Conservation (phyloP, 2,797 vertebrate species). For the Sebastiscus tertius region DNA sequence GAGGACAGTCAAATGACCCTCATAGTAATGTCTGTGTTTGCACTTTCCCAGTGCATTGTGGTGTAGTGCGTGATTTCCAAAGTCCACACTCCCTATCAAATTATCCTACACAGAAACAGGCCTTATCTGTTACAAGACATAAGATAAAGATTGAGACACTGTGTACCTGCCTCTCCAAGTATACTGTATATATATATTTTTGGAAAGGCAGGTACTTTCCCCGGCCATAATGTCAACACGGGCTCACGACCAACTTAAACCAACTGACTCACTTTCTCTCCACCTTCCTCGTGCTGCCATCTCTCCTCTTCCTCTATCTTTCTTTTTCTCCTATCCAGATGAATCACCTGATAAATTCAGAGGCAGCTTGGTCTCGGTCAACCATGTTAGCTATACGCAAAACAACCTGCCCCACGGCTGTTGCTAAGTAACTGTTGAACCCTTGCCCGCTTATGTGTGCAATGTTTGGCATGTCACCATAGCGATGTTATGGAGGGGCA, state of each 20-base stretch:
- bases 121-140: slow-evolving; percentile 22
- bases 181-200: not conserved
- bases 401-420: slow-evolving; percentile 37
- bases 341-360: slow-evolving; percentile 50
- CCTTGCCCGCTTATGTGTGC: slow-evolving; percentile 41
- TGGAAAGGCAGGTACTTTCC: slow-evolving; percentile 78
- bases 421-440: slow-evolving; percentile 66
- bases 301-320: not conserved
- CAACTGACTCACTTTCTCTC: slow-evolving; percentile 63
- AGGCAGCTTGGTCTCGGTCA: slow-evolving; percentile 10
- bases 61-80: slow-evolving; percentile 19
- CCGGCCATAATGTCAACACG: slow-evolving; percentile 58
- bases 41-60: not conserved
- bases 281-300: not conserved
- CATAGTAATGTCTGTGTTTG: not conserved
- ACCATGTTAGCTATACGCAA: slow-evolving; percentile 47
- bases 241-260: slow-evolving; percentile 45
- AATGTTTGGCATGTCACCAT: slow-evolving; percentile 76
- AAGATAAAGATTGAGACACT: slow-evolving; percentile 17
- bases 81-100: slow-evolving; percentile 27
- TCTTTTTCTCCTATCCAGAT: slow-evolving; percentile 9
- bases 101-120: not conserved
- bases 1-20: not conserved
- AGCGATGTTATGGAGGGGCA: slow-evolving; percentile 51
- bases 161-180: slow-evolving; percentile 25